Percentiles rank a stretch among this genome's conserved stretches.
These are phyloP conservation scores for Limosa lapponica DNA, from an alignment of 2,797 vertebrate genomes.

Conservation along the genomic window DNA sequence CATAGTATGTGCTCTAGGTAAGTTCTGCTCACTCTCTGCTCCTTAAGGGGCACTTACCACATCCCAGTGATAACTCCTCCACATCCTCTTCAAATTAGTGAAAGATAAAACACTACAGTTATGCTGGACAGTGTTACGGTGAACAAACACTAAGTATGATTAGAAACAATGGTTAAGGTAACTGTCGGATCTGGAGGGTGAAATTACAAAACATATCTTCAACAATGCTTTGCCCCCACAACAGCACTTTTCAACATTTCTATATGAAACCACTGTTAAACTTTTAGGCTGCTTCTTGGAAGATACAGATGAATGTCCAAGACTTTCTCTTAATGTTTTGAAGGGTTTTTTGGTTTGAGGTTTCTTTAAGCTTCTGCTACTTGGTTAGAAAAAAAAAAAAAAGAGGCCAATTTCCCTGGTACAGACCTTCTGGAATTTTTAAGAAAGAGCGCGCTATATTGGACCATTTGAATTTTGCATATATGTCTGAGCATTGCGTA, in stretches of 20 bases:
- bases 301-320: not conserved
- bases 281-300: not conserved
- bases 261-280: not conserved
- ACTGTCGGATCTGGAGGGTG: not conserved
- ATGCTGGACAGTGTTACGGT: not conserved
- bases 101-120: not conserved
- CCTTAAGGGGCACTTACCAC: not conserved
- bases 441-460: not conserved
- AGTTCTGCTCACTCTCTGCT: not conserved
- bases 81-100: not conserved
- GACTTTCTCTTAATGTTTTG: not conserved
- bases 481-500: not conserved
- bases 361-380: not conserved
- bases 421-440: not conserved
- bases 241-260: not conserved
- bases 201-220: not conserved
- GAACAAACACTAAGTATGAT: not conserved
- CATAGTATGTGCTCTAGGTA: not conserved
- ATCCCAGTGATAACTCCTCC: not conserved
- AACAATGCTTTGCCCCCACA: not conserved
- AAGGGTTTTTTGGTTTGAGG: not conserved
- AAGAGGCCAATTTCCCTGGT: not conserved
- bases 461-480: not conserved
- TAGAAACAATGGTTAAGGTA: not conserved
- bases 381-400: not conserved